Conservation (phyloP, 2,113 vertebrate genomes). For the Bujurquina vittata region DNA sequence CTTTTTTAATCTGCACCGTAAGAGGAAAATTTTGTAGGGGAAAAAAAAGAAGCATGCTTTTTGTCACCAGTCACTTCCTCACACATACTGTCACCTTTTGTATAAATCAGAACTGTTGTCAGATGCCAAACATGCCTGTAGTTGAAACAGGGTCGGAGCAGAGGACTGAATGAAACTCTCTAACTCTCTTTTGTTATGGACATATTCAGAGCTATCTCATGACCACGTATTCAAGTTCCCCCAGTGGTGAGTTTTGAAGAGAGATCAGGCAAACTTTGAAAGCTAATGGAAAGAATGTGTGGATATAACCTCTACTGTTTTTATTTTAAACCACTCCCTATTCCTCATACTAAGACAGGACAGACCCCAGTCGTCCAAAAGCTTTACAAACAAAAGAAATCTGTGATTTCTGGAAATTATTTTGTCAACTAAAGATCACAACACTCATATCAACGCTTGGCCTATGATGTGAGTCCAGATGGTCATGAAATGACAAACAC, state of each 20-base stretch:
- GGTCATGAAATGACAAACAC: conserved; percentile 1
- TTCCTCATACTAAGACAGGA: neutral
- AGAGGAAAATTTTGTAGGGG: conserved; percentile 15
- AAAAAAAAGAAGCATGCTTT: conserved; percentile 35
- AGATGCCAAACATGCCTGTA: neutral
- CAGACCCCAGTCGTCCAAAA: neutral
- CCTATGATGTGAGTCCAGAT: neutral
- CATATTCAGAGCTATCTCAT: conserved; percentile 46
- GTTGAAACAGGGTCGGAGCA: neutral
- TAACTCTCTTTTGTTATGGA: conserved; percentile 46
- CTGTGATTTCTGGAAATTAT: neutral
- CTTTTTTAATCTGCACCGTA: conserved; percentile 8
- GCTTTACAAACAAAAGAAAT: neutral
- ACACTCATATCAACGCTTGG: neutral
- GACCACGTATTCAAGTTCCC: conserved; percentile 63
- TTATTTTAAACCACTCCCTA: neutral
- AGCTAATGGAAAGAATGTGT: conserved; percentile 21
- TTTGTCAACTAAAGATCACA: neutral
- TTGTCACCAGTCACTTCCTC: conserved; percentile 3
- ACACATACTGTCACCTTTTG: conserved; percentile 12
- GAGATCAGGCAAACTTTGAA: conserved; percentile 14
- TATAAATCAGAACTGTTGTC: neutral
- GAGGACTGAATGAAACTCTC: conserved; percentile 19
- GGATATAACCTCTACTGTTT: conserved; percentile 18
- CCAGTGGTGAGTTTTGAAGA: conserved; percentile 23